A percentile compares a stretch with the other conserved stretches of the same genome.
phyloP scores from a whole-genome alignment of 2,797 vertebrate genomes.

The Stomatorhinus walkeri region DNA sequence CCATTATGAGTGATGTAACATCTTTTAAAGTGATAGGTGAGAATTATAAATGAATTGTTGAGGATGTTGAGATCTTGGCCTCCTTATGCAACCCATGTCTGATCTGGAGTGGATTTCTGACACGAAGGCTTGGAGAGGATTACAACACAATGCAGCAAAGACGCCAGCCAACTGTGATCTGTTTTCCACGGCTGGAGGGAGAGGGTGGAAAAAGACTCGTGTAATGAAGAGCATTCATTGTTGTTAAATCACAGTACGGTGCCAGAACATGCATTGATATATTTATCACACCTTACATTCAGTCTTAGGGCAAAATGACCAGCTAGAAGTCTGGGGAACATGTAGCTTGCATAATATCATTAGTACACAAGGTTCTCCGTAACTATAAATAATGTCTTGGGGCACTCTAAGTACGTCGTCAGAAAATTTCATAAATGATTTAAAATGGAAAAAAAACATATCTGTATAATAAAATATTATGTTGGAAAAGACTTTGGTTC shows the following conservation, averaged over 20 bases:
- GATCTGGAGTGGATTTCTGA: constrained; percentile 90
- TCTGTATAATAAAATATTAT: not conserved
- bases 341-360: not conserved
- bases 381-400: not conserved
- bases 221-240: not conserved
- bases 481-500: not conserved
- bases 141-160: constrained; percentile 76
- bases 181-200: constrained; percentile 41
- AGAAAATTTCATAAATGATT: not conserved
- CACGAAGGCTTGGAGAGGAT: constrained; percentile 82
- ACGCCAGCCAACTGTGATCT: constrained; percentile 63
- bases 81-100: constrained; percentile 75
- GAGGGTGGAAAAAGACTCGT: not conserved
- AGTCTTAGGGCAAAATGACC: constrained; percentile 1
- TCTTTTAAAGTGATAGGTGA: constrained; percentile 88
- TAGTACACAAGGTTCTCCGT: not conserved
- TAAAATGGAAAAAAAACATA: not conserved
- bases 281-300: not conserved
- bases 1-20: constrained; percentile 80
- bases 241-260: not conserved
- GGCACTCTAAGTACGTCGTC: not conserved
- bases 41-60: constrained; percentile 88
- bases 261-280: not conserved
- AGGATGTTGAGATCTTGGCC: constrained; percentile 77
- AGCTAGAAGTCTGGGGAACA: not conserved